Conservation (phyloP, 2,797 vertebrate species). For the Cephalopachus bancanus region DNA sequence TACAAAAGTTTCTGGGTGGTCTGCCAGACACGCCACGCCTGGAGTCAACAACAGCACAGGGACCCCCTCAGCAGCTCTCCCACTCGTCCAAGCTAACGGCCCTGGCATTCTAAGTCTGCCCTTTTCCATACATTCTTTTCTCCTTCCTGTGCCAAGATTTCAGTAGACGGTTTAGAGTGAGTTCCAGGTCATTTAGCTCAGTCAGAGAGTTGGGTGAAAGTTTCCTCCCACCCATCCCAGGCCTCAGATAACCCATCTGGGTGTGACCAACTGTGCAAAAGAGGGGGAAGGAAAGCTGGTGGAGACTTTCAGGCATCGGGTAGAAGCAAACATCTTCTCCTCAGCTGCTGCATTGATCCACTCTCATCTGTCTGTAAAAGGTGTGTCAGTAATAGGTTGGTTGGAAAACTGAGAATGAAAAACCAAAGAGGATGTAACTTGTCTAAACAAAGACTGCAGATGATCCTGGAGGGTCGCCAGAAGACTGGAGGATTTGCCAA, state of each 20-base stretch:
- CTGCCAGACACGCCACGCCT: neutral
- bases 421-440: neutral
- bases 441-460: neutral
- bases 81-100: neutral
- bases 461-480: neutral
- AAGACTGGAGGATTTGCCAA: neutral
- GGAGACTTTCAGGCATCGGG: neutral
- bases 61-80: neutral
- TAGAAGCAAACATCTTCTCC: neutral
- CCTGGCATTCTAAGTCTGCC: neutral
- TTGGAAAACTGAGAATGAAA: constrained; percentile 63
- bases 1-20: constrained; percentile 52
- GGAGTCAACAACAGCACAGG: neutral
- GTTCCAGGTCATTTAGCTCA: constrained; percentile 77
- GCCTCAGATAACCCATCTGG: constrained; percentile 68
- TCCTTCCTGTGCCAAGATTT: constrained; percentile 69
- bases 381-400: neutral
- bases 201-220: constrained; percentile 80
- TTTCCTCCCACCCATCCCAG: constrained; percentile 57
- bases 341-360: neutral
- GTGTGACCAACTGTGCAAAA: neutral
- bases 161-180: constrained; percentile 47
- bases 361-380: neutral
- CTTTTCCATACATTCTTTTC: constrained; percentile 80
- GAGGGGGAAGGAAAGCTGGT: neutral